phyloP scores from a whole-genome alignment of 2,888 invertebrate genomes.

The Adelognathus sp. region DNA sequence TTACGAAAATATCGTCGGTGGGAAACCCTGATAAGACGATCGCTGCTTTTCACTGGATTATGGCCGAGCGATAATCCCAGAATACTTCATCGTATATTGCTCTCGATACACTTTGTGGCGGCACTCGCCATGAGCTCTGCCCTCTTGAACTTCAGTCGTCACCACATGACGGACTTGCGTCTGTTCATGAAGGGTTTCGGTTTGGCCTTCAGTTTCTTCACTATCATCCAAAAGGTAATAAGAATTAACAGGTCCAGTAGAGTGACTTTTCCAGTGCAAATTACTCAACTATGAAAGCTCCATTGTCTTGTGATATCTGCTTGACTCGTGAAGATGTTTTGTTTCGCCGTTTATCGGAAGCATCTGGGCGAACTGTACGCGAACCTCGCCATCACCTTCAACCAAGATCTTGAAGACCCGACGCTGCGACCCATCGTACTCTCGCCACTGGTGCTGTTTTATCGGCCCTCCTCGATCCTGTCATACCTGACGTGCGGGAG shows the following conservation, averaged over 20 bases:
- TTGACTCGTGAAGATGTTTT: constrained; percentile 3
- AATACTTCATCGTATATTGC: background rate
- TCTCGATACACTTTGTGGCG: background rate
- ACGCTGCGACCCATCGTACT: background rate
- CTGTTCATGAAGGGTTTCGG: background rate
- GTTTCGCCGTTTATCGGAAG: constrained; percentile 23
- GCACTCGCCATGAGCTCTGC: background rate
- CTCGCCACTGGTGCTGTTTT: background rate
- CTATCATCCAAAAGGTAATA: background rate
- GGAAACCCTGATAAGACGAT: too few species aligned
- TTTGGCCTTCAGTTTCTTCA: background rate
- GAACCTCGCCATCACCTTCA: constrained; percentile 21
- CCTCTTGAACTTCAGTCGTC: constrained; percentile 18
- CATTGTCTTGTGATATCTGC: background rate
- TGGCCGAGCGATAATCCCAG: too few species aligned
- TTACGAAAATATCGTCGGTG: too few species aligned
- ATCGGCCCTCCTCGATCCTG: constrained; percentile 2
- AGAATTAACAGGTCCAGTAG: too few species aligned
- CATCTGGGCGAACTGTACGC: constrained; percentile 18
- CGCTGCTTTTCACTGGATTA: too few species aligned
- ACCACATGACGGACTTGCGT: constrained; percentile 8
- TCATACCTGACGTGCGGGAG: background rate
- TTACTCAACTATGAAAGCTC: background rate
- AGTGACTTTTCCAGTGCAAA: background rate
- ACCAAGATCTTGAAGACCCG: background rate